Conservation (phyloP, 2,113 vertebrate species). For the Sturnus vulgaris region DNA sequence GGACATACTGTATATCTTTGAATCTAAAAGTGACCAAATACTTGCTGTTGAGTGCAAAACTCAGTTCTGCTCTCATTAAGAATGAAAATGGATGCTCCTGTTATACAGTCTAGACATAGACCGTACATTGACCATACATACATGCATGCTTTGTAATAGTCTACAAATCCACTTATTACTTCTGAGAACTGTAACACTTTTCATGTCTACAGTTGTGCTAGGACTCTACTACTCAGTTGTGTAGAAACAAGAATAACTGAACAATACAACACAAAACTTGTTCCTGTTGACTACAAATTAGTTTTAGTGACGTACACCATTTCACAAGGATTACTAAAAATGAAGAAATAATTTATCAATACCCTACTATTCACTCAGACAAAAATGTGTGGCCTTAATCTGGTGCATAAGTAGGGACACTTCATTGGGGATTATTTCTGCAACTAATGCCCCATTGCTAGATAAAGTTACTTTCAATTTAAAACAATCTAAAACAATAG, state of each 20-base stretch:
- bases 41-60: neutral
- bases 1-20: neutral
- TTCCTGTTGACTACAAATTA: neutral
- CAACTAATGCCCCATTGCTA: neutral
- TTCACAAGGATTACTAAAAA: neutral
- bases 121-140: too few relatives aligned
- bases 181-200: neutral
- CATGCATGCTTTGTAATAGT: neutral
- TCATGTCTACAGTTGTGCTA: neutral
- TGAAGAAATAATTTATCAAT: neutral
- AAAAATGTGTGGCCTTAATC: neutral
- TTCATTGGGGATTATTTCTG: neutral
- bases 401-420: neutral
- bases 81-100: neutral
- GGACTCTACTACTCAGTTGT: neutral
- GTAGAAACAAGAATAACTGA: neutral
- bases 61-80: neutral
- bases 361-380: neutral
- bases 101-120: neutral
- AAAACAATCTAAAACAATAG: neutral
- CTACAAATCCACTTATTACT: neutral
- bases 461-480: neutral
- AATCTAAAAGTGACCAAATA: neutral
- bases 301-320: neutral
- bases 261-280: neutral